Percentiles rank a stretch among this genome's conserved stretches.
phyloP scores from a whole-genome alignment of 2,888 invertebrate genomes.

The Bugulina stolonifera region DNA sequence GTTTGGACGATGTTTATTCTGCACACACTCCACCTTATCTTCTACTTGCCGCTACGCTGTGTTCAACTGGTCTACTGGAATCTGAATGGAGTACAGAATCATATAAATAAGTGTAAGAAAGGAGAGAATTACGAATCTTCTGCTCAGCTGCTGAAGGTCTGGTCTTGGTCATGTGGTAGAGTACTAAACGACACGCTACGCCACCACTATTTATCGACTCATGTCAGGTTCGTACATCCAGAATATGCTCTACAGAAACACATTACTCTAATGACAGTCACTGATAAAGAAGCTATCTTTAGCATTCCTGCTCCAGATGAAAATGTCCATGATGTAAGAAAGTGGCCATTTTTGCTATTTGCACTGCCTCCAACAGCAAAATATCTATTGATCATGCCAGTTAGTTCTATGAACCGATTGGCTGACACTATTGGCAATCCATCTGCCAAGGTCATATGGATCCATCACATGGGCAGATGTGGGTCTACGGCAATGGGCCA shows the following conservation, averaged over 20 bases:
- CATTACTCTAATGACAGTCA: not conserved
- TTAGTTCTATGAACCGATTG: not conserved
- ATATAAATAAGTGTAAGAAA: not conserved
- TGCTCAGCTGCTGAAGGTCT: slow-evolving; percentile 15
- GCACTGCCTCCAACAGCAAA: not conserved
- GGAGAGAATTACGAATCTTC: not conserved
- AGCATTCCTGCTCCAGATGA: not conserved
- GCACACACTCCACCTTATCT: not conserved
- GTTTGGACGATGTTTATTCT: no score
- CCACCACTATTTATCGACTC: not conserved
- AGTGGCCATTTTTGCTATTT: not conserved
- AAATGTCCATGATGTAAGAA: not conserved
- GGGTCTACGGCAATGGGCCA: not conserved
- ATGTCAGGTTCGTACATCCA: slow-evolving; percentile 11
- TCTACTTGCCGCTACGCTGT: not conserved
- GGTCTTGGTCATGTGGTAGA: not conserved
- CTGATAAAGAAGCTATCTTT: not conserved
- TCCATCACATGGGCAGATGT: not conserved
- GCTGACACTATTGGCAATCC: not conserved
- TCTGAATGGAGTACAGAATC: slow-evolving; percentile 4
- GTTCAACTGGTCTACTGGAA: not conserved
- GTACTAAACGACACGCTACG: no score
- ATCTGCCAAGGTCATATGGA: not conserved
- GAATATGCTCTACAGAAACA: slow-evolving; percentile 19
- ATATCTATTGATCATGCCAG: slow-evolving; percentile 5